Base-by-base conservation (phyloP, 1,140 invertebrate genomes). In the Leptinotarsa undecemlineata region DNA sequence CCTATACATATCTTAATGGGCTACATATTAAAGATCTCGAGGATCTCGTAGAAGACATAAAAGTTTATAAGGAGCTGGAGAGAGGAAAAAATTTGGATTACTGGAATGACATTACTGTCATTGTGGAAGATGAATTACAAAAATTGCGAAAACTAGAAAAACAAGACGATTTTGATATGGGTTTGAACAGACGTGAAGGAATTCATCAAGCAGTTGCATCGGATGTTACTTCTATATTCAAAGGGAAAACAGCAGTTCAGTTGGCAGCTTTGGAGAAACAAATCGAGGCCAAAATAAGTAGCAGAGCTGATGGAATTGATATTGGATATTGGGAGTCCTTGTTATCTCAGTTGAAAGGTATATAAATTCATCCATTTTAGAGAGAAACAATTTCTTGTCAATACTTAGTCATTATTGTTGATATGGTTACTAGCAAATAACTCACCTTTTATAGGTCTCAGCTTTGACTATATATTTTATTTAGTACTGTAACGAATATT, bases 281-380 rank as follows among this genome's bases (percentile, higher is more conserved):
- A 84, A 99, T 99, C 79, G 94, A 96, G 85, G 87, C 88, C 11
- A 99, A 99, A 88, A 94, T 98, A 48, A 88, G 87, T 77, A 90
- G 91, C 0, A 91, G 94, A 70, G 90, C 91, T 62, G 95, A 97
- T 84, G 97, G 96, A 48, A 92, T 98, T 61, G 98, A 99, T 87
- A 94, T 99, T 76, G 95, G 94, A 67, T 99, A 98, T 86, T 99
- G 97, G 97, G 97, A 99, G 87, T 95, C 94, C 64, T 86, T 99
- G 63, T 87, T 98, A 11, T 95, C 94, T 57, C 94, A 98, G 85
- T 87, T 99, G 3, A 97, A 96, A 90, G 51, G 91, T 91, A 92
- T 42, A 42, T 11, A 42, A 0, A 42, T 42, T 42, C 33, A 42
- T 42, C 0, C 8, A 42, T 42, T 2, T 33, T 33, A 8, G 6